Conservation (phyloP, 92 coral and sea anemone genomes). For the Umimayanthus kanabou region DNA sequence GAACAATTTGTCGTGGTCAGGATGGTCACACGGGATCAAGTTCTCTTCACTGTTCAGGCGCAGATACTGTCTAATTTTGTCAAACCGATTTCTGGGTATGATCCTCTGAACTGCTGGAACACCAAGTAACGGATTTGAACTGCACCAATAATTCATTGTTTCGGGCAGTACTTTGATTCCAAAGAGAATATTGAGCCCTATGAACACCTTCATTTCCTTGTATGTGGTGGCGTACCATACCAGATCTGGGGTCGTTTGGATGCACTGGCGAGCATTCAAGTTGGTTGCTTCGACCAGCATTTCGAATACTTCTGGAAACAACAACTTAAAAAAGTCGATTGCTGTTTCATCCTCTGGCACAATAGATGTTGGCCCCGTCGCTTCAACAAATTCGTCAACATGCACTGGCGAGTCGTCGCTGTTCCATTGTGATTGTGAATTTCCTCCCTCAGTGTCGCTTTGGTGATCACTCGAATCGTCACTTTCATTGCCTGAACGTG, state of each 20-base stretch:
- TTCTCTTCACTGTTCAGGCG: slow-evolving; percentile 5
- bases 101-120: slow-evolving; percentile 30
- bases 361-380: slow-evolving; percentile 45
- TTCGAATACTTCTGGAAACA: slow-evolving; percentile 40
- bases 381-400: slow-evolving; percentile 16
- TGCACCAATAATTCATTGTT: slow-evolving; percentile 37
- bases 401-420: slow-evolving; percentile 24
- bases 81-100: slow-evolving; percentile 46
- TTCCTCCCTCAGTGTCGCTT: background rate
- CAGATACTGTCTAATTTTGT: slow-evolving; percentile 43
- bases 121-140: slow-evolving; percentile 35
- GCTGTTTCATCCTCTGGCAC: slow-evolving; percentile 61
- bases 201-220: slow-evolving; percentile 47
- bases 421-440: slow-evolving; percentile 19
- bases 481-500: background rate
- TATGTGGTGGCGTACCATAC: slow-evolving; percentile 20
- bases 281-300: slow-evolving; percentile 52
- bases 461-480: background rate
- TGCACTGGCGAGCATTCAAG: slow-evolving; percentile 42
- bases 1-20: slow-evolving; percentile 26
- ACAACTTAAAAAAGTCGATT: slow-evolving; percentile 42
- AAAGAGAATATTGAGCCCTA: slow-evolving; percentile 31
- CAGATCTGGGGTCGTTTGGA: slow-evolving; percentile 37
- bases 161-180: slow-evolving; percentile 51
- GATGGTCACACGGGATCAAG: background rate